These are phyloP conservation scores for Decapterus maruadsi DNA, from an alignment of 2,797 vertebrate genomes.

Conservation along the genomic window DNA sequence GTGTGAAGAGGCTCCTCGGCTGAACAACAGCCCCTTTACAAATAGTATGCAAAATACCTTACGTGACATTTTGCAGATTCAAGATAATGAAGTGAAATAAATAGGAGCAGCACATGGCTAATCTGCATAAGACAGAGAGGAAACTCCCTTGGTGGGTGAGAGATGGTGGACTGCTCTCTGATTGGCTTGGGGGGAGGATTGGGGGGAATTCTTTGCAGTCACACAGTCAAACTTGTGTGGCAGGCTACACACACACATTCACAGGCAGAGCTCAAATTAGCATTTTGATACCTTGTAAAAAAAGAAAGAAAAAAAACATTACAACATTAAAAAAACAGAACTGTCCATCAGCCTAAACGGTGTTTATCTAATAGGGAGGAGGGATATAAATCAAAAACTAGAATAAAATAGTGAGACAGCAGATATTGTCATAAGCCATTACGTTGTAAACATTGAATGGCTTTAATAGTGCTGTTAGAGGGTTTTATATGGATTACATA, in stretches of 20 bases:
- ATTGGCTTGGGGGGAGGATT: slow-evolving; percentile 85
- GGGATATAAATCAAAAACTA: slow-evolving; percentile 10
- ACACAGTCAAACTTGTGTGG: slow-evolving; percentile 76
- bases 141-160: slow-evolving; percentile 92
- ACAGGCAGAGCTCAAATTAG: slow-evolving; percentile 21
- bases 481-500: background rate
- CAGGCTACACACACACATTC: slow-evolving; percentile 56
- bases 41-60: slow-evolving; percentile 83
- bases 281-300: slow-evolving; percentile 14
- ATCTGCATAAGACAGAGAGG: slow-evolving; percentile 98
- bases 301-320: background rate
- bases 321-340: background rate
- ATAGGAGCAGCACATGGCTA: slow-evolving; percentile 97
- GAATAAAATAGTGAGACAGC: background rate
- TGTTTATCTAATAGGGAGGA: slow-evolving; percentile 13
- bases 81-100: slow-evolving; percentile 89
- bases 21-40: slow-evolving; percentile 55
- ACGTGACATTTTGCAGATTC: slow-evolving; percentile 86
- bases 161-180: slow-evolving; percentile 90
- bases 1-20: slow-evolving; percentile 30
- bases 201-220: slow-evolving; percentile 80
- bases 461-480: background rate
- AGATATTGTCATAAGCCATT: background rate
- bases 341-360: background rate
- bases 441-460: background rate